These are phyloP conservation scores for Perca fluviatilis DNA, from an alignment of 2,113 vertebrate genomes.

Conservation along the genomic window DNA sequence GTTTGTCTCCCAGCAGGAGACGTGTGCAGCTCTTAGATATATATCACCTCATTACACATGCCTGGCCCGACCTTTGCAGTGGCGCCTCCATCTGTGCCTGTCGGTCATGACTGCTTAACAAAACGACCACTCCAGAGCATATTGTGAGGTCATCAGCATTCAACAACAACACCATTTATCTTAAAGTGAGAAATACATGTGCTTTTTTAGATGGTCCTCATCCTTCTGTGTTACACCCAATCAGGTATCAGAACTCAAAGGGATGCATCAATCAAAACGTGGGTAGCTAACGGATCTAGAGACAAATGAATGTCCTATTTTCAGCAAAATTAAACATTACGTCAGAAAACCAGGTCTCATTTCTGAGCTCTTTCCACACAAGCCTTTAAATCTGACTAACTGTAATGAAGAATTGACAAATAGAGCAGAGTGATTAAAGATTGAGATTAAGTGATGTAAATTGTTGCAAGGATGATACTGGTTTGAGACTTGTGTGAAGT, in stretches of 20 bases:
- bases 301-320: neutral
- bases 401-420: neutral
- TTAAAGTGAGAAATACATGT: neutral
- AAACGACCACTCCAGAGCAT: constrained; percentile 2
- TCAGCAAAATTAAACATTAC: neutral
- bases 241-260: neutral
- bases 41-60: constrained; percentile 57
- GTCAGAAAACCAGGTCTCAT: neutral
- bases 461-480: neutral
- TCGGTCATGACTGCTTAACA: neutral
- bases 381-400: neutral
- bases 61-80: constrained; percentile 67
- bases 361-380: neutral
- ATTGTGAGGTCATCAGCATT: constrained; percentile 13
- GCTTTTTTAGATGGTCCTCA: neutral
- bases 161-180: neutral
- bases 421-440: neutral
- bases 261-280: neutral
- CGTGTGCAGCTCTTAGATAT: neutral
- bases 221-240: neutral
- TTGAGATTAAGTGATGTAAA: constrained; percentile 24
- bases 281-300: neutral
- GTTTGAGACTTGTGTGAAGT: neutral
- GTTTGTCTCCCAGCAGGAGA: no score
- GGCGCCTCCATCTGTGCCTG: constrained; percentile 33